Evolutionary conservation across 2,113 vertebrate species (phyloP).

Genomic region (Plecotus auritus): DNA sequence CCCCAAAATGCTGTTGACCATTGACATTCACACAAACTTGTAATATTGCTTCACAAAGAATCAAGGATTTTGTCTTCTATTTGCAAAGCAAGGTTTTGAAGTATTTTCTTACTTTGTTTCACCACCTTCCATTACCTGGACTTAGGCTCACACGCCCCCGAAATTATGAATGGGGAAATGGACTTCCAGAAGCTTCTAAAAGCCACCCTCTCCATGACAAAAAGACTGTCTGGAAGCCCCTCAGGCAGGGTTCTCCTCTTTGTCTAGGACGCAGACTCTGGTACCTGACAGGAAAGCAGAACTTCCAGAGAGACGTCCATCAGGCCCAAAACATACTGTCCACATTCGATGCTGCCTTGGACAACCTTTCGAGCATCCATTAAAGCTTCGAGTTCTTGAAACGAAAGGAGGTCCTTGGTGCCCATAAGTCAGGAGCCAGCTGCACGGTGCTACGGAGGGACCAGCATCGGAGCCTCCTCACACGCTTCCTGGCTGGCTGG

Average conservation of each 20-base stretch:
- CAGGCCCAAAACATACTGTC: slow-evolving; percentile 42
- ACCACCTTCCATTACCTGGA: neutral
- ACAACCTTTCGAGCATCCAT: slow-evolving; percentile 12
- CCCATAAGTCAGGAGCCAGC: neutral
- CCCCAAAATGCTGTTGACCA: neutral
- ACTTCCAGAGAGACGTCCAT: slow-evolving; percentile 23
- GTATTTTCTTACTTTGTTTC: neutral
- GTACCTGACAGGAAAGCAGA: slow-evolving; percentile 34
- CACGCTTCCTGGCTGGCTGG: neutral
- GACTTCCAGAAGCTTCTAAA: slow-evolving; percentile 20
- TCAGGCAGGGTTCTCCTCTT: neutral
- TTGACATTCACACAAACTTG: neutral
- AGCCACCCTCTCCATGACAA: neutral
- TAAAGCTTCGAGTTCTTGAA: neutral
- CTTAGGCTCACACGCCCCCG: neutral
- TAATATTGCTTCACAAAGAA: neutral
- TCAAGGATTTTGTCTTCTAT: neutral
- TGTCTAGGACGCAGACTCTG: neutral
- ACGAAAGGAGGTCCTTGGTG: neutral
- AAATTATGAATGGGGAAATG: neutral
- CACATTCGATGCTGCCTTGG: neutral
- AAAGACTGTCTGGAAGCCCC: neutral
- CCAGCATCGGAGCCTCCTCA: neutral
- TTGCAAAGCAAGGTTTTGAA: neutral
- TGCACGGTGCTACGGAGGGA: neutral